Evolutionary conservation across 2,113 vertebrate genomes (phyloP).

Genomic region (Colinus virginianus): DNA sequence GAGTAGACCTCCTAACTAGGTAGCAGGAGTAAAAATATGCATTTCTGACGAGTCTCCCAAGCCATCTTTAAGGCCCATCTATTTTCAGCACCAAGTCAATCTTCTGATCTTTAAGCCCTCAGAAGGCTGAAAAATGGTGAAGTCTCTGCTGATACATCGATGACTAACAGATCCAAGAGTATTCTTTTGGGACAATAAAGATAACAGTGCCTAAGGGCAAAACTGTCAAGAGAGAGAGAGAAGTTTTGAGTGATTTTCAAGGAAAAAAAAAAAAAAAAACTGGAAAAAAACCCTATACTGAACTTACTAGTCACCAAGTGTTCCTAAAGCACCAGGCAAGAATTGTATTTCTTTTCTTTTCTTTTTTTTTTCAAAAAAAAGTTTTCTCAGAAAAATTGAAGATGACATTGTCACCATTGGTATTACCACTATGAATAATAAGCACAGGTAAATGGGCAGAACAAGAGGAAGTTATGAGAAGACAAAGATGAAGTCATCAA

Average conservation of each 20-base stretch:
- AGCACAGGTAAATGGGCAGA: background rate
- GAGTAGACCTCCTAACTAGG: background rate
- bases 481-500: background rate
- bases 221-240: slow-evolving; percentile 34
- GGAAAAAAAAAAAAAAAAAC: background rate
- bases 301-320: background rate
- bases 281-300: background rate
- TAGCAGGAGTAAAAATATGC: background rate
- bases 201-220: slow-evolving; percentile 21
- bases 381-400: background rate
- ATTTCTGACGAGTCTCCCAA: background rate
- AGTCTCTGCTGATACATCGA: background rate
- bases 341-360: background rate
- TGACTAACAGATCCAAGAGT: slow-evolving; percentile 29
- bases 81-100: slow-evolving; percentile 16
- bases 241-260: background rate
- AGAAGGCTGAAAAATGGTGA: slow-evolving; percentile 10
- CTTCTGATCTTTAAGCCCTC: background rate
- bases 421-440: background rate
- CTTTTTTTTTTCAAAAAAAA: background rate
- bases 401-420: background rate
- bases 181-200: slow-evolving; percentile 30
- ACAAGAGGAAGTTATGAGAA: background rate
- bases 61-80: background rate
- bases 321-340: background rate